These are phyloP conservation scores for Hypselothyrea guttata DNA, from an alignment of 2,888 invertebrate species.

Conservation along the genomic window DNA sequence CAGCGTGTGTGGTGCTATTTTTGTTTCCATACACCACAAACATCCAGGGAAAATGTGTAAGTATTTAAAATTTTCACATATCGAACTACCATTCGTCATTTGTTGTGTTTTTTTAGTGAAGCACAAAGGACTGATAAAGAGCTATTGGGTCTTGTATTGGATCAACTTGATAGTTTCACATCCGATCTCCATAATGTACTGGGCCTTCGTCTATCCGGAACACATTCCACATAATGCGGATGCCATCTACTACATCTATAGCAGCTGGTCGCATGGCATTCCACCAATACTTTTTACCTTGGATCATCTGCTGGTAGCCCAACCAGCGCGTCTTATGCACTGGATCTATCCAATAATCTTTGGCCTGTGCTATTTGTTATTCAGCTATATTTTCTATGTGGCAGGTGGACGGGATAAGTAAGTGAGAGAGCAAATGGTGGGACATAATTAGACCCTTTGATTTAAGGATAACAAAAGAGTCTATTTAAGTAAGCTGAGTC, in stretches of 20 bases:
- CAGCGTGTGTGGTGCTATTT: conserved; percentile 31
- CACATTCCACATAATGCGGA: neutral
- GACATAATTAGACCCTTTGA: too few species aligned
- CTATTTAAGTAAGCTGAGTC: too few species aligned
- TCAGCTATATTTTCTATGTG: conserved; percentile 19
- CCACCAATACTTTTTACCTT: conserved; percentile 24
- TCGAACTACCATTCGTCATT: too few species aligned
- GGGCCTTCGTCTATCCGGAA: conserved; percentile 26
- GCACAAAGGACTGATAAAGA: neutral
- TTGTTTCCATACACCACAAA: conserved; percentile 21
- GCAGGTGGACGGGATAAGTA: conserved; percentile 37
- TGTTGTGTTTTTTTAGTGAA: too few species aligned
- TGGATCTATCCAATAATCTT: conserved; percentile 43
- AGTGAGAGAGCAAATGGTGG: too few species aligned
- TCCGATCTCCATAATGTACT: conserved; percentile 25
- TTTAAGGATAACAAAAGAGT: too few species aligned
- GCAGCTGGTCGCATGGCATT: conserved; percentile 37
- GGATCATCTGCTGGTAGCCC: conserved; percentile 54
- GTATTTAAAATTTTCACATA: too few species aligned
- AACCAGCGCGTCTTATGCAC: conserved; percentile 48
- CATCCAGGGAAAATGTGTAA: conserved; percentile 27
- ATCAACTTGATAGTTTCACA: conserved; percentile 18
- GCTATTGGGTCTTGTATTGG: conserved; percentile 49
- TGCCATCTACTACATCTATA: neutral
- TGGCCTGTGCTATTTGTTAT: conserved; percentile 7